Conservation (phyloP, 2,888 invertebrate species). For the Parnassius mnemosyne region DNA sequence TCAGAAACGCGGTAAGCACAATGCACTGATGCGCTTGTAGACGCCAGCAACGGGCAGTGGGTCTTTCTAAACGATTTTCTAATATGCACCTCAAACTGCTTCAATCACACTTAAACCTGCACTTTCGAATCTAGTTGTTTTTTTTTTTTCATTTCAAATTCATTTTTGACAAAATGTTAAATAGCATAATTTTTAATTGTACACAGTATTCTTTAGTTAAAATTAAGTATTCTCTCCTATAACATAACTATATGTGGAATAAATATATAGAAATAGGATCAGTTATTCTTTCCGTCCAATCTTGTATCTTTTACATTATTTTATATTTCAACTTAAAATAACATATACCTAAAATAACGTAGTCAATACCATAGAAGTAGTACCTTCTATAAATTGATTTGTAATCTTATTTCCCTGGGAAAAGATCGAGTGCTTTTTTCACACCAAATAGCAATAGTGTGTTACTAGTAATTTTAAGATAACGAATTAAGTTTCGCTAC, state of each 20-base stretch:
- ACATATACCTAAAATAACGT: no score
- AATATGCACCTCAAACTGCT: conserved; percentile 11
- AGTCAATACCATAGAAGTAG: no score
- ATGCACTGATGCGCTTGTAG: conserved; percentile 18
- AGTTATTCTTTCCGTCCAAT: no score
- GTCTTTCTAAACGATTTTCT: neutral
- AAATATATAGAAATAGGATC: no score
- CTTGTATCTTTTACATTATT: no score
- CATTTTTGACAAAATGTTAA: neutral
- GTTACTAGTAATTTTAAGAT: neutral
- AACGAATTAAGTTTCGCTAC: conserved; percentile 37
- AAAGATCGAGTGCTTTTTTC: neutral
- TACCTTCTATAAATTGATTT: no score
- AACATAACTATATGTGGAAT: no score
- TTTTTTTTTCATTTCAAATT: neutral
- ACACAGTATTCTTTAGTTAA: neutral
- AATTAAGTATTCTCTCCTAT: no score
- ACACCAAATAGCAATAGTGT: neutral
- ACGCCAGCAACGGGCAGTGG: conserved; percentile 1
- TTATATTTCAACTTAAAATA: no score
- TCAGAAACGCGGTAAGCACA: conserved; percentile 1
- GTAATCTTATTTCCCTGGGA: neutral
- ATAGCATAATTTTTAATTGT: neutral
- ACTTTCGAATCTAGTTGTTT: neutral
- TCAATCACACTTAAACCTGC: conserved; percentile 3